Evolutionary conservation across 2,113 vertebrate species (phyloP).

Genomic region (Lampris megalopsis): DNA sequence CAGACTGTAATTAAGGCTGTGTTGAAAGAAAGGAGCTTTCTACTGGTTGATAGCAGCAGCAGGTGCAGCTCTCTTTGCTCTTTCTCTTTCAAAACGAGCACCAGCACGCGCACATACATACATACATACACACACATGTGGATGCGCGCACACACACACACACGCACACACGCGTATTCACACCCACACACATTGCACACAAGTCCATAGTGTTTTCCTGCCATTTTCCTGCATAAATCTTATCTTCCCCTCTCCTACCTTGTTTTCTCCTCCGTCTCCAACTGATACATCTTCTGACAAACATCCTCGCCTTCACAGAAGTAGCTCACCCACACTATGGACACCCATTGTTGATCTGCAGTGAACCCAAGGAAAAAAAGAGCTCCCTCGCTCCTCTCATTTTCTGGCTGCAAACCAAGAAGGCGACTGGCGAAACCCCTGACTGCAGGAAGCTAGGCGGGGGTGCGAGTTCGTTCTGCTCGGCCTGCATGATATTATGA

Average conservation of each 20-base stretch:
- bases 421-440: neutral
- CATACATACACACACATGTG: neutral
- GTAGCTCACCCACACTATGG: neutral
- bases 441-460: neutral
- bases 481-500: neutral
- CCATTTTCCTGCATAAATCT: constrained; percentile 10
- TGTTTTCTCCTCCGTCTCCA: constrained; percentile 14
- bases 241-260: neutral
- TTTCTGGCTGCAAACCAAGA: neutral
- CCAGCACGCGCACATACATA: constrained; percentile 13
- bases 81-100: constrained; percentile 54
- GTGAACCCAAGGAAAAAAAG: neutral
- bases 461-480: neutral
- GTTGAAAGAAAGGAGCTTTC: constrained; percentile 78
- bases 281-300: neutral
- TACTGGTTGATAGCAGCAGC: constrained; percentile 66
- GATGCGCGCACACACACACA: constrained; percentile 3
- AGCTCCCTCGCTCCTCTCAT: neutral
- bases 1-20: constrained; percentile 70
- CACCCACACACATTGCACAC: neutral
- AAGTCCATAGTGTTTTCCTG: constrained; percentile 16
- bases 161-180: too few relatives aligned
- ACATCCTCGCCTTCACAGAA: neutral
- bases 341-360: neutral
- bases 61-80: constrained; percentile 72